Evolutionary conservation across 2,113 vertebrate species (phyloP), one percentile per base, ranked within the genome.

Genomic region (Limanda limanda): DNA sequence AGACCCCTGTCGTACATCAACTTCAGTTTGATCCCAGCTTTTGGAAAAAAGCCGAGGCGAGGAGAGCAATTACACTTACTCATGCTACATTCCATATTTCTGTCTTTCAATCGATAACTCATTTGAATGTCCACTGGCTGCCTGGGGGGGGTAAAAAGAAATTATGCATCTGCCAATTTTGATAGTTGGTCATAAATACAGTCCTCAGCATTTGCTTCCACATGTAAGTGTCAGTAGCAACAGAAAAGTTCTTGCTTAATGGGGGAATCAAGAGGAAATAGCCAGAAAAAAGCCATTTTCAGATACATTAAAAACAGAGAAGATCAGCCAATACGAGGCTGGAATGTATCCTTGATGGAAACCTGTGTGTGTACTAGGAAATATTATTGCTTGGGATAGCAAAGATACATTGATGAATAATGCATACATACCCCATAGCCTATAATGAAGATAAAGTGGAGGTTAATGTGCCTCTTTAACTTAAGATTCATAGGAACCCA

Each of bases 381-480:
- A 78, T 89, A 77, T 81, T 86, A 78, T 74, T 82, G 86, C 88
- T 76, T 75, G 7, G 48, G 27, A 73, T 63, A 45, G 85, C 74
- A 83, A 66, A 79, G 72, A 86, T 83, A 68, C 74, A 65, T 20
- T n/a, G 37, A 86, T 91, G 84, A 91, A 91, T 89, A 90, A 91
- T 90, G 76, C 79, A 88, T 80, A 76, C 25, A 59, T 74, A 75
- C 71, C 71, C 82, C 52, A 81, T 84, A 85, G 83, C 82, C 84
- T 91, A 51, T 87, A 86, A 91, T 85, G 76, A 84, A 81, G 78
- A 89, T 78, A 74, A 85, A 90, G 74, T 79, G 74, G 81, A 90
- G 86, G 90, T 90, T 88, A 89, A 85, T 79, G 89, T 88, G 82
- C 83, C 86, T 89, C 89, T 89, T 89, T 85, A 88, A 81, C 71